Conservation (phyloP, 2,113 vertebrate species). For the Pedetes capensis region DNA sequence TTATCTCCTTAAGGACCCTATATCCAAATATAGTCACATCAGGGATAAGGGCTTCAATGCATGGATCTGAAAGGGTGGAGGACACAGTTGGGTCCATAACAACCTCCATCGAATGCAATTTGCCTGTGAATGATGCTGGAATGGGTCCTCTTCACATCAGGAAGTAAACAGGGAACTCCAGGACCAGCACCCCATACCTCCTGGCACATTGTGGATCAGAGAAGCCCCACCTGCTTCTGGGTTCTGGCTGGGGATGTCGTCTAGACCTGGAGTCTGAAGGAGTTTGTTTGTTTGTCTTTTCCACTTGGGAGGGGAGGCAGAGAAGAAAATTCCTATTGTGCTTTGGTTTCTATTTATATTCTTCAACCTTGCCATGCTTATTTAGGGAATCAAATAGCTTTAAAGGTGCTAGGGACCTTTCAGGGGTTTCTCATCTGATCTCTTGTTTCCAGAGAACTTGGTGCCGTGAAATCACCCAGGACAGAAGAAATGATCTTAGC, state of each 20-base stretch:
- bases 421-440: background rate
- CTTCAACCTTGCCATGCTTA: background rate
- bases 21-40: background rate
- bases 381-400: background rate
- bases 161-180: background rate
- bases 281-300: background rate
- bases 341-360: constrained; percentile 14
- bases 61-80: background rate
- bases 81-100: background rate
- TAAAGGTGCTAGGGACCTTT: background rate
- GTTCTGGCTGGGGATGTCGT: background rate
- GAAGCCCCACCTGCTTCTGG: background rate
- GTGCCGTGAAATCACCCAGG: background rate
- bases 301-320: background rate
- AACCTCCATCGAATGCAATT: background rate
- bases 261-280: background rate
- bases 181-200: background rate
- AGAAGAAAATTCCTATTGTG: background rate
- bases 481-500: background rate
- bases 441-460: background rate
- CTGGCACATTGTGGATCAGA: too few relatives aligned
- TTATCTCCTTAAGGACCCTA: too few relatives aligned
- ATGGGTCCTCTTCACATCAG: background rate
- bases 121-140: background rate
- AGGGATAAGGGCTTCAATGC: background rate